Base-by-base conservation (phyloP, 2,888 invertebrate genomes). In the Cremastinae sp. region DNA sequence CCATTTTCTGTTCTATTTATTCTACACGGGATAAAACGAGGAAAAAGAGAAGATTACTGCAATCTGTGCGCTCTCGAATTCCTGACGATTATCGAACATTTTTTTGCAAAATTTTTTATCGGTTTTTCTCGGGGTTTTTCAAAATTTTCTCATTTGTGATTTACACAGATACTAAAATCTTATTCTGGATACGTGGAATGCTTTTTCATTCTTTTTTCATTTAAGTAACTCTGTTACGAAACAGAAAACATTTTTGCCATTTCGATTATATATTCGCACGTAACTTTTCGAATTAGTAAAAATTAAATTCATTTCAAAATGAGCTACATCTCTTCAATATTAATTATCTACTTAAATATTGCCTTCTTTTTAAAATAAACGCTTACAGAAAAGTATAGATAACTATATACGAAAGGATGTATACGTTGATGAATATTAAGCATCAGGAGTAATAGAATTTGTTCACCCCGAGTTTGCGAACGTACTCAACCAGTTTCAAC, bases 31-130 rank as follows among this genome's bases (percentile, higher is more conserved):
- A 65, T 28, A 22, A 43, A 51, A 41, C 41, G 28, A 20, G 45
- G 34, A 66, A 45, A 64, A 62, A 54, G 22, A 53, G 43, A 34
- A 53, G 53, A 53, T 8, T 7, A 28, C 22, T 68, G 49, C 68
- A 68, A 58, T 58, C 58, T 58, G 68, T 58, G 49, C 45, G 20
- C 47, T 18, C 12, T 45, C 47, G 16, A 38, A 9, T 38, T 38
- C 47, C 58, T 49, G 38, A 58, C 54, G 36, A 14, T 2, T 68
- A 45, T 56, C 41, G 53, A 28, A 2, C 28, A 28, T 28, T 28
- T 28, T 28, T 28, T 2, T 28, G 51, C n/a, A 56, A 69, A 73
- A 62, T 69, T 54, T 62, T 12, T 38, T 41, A 12, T 9, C 18
- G 8, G 45, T 20, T 12, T 38, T 36, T 41, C 43, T 36, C 28